A percentile compares a stretch with the other conserved stretches of the same genome.
phyloP scores from a whole-genome alignment of 2,888 invertebrate species.

The Thyatira batis region DNA sequence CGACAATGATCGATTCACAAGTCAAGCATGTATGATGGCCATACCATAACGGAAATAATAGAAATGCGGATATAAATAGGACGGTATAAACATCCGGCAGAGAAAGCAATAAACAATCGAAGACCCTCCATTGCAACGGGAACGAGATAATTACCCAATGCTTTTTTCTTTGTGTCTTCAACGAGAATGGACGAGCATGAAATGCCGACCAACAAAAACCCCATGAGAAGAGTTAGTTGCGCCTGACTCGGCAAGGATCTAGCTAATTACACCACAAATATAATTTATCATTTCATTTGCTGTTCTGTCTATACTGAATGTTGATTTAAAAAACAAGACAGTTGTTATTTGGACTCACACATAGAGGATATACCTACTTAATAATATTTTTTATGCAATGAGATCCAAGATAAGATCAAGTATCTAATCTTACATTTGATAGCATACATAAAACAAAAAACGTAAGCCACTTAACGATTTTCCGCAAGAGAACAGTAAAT shows the following conservation, averaged over 20 bases:
- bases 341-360: too few species aligned
- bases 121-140: slow-evolving; percentile 58
- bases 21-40: neutral
- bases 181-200: slow-evolving; percentile 44
- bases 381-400: too few species aligned
- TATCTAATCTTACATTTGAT: too few species aligned
- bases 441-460: too few species aligned
- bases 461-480: too few species aligned
- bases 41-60: neutral
- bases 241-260: slow-evolving; percentile 20
- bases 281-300: neutral
- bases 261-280: neutral
- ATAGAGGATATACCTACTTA: too few species aligned
- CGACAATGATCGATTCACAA: neutral
- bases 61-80: slow-evolving; percentile 34
- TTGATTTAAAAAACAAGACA: too few species aligned
- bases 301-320: too few species aligned
- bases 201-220: slow-evolving; percentile 41
- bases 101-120: slow-evolving; percentile 73
- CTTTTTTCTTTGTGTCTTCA: slow-evolving; percentile 44
- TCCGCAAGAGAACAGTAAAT: too few species aligned
- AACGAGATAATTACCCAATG: slow-evolving; percentile 60
- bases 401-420: too few species aligned
- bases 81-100: slow-evolving; percentile 63
- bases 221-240: slow-evolving; percentile 34